Evolutionary conservation across 2,888 invertebrate genomes (phyloP), one percentile per base, ranked within the genome.

Genomic region (Ptilodon capucinus): DNA sequence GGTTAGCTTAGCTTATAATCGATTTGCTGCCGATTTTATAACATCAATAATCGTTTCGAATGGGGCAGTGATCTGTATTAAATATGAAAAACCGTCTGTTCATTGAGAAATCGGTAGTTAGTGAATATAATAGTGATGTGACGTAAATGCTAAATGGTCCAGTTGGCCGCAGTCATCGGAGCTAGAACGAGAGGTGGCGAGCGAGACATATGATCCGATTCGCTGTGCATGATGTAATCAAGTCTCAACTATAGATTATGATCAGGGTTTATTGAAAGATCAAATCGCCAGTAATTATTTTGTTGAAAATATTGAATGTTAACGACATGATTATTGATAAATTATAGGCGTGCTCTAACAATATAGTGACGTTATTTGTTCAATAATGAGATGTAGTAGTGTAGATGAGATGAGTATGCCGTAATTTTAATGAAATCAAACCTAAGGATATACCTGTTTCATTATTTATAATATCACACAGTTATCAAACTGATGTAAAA

Each of bases 101-200:
- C 54, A 66, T 60, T 64, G 51, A 50, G 57, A 66, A 63, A 57
- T 66, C 56, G 41, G 9, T 25, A 25, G 16, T 40, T 48, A n/a
- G n/a, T n/a, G n/a, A n/a, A n/a, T n/a, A n/a, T n/a, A n/a, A 51
- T 54, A 46, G 39, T 48, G 45, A 56, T 48, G 43, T 59, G 53
- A 48, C 40, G 52, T 43, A 57, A 66, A 52, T 48, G 47, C 51
- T 55, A 56, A 67, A 64, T 48, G 49, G 55, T 64, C 52, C 54
- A 52, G 39, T 60, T 46, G 51, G 48, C 53, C 25, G 25, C 40
- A 23, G 25, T 14, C 16, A 59, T 40, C 50, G 36, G 38, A 48
- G 49, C 28, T 44, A 36, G 52, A 39, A 11, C 19, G 38, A 8
- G n/a, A n/a, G n/a, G n/a, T n/a, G n/a, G n/a, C n/a, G n/a, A n/a